These are phyloP conservation scores for Ophion obscuratus DNA, from an alignment of 2,888 invertebrate species.

Conservation along the genomic window DNA sequence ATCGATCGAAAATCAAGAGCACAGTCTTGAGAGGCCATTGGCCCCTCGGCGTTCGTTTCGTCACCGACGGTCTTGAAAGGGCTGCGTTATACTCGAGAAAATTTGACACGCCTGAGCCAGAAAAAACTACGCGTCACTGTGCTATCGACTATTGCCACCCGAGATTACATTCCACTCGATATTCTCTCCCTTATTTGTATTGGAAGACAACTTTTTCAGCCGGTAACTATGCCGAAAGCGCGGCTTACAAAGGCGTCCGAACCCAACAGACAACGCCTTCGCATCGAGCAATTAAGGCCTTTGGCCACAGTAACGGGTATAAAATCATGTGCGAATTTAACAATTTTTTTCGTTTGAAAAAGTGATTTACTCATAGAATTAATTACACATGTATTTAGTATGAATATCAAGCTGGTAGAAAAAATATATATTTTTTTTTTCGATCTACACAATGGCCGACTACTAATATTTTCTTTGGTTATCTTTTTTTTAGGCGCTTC, in stretches of 20 bases:
- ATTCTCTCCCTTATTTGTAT: not conserved
- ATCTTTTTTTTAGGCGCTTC: too few relatives aligned
- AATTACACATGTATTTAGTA: too few relatives aligned
- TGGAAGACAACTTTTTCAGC: not conserved
- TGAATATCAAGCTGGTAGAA: too few relatives aligned
- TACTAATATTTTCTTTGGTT: too few relatives aligned
- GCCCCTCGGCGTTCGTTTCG: conserved; percentile 22
- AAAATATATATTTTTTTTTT: too few relatives aligned
- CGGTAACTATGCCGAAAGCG: not conserved
- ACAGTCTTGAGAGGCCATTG: conserved; percentile 14
- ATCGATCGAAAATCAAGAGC: conserved; percentile 49
- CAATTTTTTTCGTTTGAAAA: too few relatives aligned
- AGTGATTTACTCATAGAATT: too few relatives aligned
- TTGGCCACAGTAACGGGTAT: too few relatives aligned
- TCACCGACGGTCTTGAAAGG: conserved; percentile 19
- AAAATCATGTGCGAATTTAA: too few relatives aligned
- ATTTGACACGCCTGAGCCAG: conserved; percentile 22
- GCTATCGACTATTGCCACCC: conserved; percentile 7
- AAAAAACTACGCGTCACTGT: conserved; percentile 23
- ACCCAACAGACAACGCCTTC: not conserved
- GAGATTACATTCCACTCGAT: not conserved
- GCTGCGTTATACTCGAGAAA: not conserved
- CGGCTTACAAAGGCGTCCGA: not conserved
- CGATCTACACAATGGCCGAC: too few relatives aligned
- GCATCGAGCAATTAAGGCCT: not conserved